Evolutionary conservation across 2,113 vertebrate species (phyloP).

Genomic region (Agapornis roseicollis): DNA sequence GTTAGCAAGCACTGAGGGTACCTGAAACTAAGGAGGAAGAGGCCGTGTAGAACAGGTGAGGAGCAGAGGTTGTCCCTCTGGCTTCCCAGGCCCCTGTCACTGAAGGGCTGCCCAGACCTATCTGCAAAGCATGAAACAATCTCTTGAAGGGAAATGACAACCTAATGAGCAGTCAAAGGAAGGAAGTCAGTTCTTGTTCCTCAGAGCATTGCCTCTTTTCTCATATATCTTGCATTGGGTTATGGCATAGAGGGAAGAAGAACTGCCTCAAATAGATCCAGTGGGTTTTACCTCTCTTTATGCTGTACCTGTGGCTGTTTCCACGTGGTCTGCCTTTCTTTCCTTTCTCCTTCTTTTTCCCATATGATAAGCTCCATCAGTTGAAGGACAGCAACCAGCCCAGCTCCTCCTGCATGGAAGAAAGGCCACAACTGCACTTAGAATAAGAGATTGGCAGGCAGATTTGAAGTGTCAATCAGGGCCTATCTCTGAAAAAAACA

Average conservation of each 20-base stretch:
- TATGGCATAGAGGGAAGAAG: not conserved
- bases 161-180: not conserved
- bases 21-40: not conserved
- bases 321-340: not conserved
- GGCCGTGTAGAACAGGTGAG: not conserved
- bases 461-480: slow-evolving; percentile 58
- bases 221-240: not conserved
- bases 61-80: not conserved
- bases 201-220: not conserved
- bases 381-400: slow-evolving; percentile 44
- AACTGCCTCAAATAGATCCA: not conserved
- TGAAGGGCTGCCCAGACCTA: not conserved
- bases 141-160: not conserved
- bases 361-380: slow-evolving; percentile 8
- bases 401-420: slow-evolving; percentile 30
- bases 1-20: not conserved
- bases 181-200: not conserved
- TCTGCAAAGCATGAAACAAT: not conserved
- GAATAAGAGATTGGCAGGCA: slow-evolving; percentile 46
- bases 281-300: slow-evolving; percentile 12
- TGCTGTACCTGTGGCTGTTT: slow-evolving; percentile 15
- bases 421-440: slow-evolving; percentile 16
- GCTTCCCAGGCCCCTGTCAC: not conserved
- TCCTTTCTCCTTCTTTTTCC: not conserved
- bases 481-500: slow-evolving; percentile 33